These are phyloP conservation scores for Acronicta psi DNA, from an alignment of 2,888 invertebrate species.

Conservation along the genomic window DNA sequence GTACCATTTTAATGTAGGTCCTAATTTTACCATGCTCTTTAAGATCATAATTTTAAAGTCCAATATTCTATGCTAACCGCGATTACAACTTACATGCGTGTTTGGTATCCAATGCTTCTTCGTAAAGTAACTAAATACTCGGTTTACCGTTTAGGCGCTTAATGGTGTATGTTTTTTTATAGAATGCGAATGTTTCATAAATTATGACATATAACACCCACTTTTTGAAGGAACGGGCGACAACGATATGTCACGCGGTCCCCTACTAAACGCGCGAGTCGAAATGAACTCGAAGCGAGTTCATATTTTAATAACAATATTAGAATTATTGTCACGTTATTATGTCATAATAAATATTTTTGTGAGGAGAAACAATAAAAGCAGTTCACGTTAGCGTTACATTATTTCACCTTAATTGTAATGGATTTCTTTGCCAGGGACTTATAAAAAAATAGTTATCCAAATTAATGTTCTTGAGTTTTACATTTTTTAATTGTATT, in stretches of 20 bases:
- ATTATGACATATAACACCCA: constrained; percentile 83
- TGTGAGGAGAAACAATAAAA: constrained; percentile 14
- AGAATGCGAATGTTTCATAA: constrained; percentile 79
- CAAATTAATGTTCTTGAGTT: no score
- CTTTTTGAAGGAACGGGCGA: constrained; percentile 58
- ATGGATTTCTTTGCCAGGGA: no score
- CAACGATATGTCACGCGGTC: constrained; percentile 48
- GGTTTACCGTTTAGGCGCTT: constrained; percentile 83
- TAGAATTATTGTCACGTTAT: constrained; percentile 27
- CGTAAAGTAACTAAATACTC: constrained; percentile 78
- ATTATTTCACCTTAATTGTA: no score
- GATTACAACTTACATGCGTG: constrained; percentile 1
- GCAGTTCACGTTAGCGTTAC: constrained; percentile 7
- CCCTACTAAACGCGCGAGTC: constrained; percentile 34
- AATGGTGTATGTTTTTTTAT: constrained; percentile 77
- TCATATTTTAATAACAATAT: constrained; percentile 30
- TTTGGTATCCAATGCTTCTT: constrained; percentile 58
- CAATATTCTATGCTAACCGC: constrained; percentile 7
- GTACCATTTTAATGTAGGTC: constrained; percentile 1
- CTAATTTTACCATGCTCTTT: constrained; percentile 15
- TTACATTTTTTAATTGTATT: no score
- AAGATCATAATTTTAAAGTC: background rate
- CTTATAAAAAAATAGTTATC: no score
- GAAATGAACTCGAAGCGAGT: constrained; percentile 3
- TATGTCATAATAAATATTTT: constrained; percentile 17